phyloP scores from a whole-genome alignment of 2,888 invertebrate genomes.

The Germaria angustata region DNA sequence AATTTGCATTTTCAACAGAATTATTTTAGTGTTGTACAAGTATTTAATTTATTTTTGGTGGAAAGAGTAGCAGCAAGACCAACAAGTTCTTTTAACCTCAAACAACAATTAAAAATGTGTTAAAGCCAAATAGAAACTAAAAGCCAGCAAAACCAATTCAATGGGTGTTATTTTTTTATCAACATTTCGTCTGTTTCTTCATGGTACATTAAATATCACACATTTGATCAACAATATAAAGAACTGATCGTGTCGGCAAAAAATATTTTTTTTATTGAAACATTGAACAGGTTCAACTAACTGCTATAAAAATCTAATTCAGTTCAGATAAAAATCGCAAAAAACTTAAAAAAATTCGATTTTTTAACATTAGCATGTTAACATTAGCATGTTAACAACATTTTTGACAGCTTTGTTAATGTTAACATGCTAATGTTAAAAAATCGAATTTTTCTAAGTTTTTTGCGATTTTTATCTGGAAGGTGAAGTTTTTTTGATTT shows the following conservation, averaged over 20 bases:
- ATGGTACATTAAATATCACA: slow-evolving; percentile 77
- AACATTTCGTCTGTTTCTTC: slow-evolving; percentile 49
- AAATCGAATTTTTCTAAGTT: too few species aligned
- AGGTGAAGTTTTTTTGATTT: too few species aligned
- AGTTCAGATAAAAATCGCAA: too few species aligned
- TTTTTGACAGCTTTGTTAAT: too few species aligned
- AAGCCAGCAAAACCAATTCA: slow-evolving; percentile 65
- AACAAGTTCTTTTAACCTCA: slow-evolving; percentile 50
- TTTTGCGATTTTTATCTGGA: too few species aligned
- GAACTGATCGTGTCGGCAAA: slow-evolving; percentile 44
- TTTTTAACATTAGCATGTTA: too few species aligned
- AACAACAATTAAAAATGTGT: slow-evolving; percentile 36
- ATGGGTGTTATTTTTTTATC: slow-evolving; percentile 70
- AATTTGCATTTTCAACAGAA: slow-evolving; percentile 67
- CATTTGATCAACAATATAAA: slow-evolving; percentile 70
- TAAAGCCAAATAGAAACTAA: slow-evolving; percentile 40
- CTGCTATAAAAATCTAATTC: background rate
- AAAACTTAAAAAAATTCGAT: too few species aligned
- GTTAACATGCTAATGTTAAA: too few species aligned
- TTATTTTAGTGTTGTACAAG: slow-evolving; percentile 16
- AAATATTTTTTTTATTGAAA: background rate
- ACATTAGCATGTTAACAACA: too few species aligned
- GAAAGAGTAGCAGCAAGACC: slow-evolving; percentile 35
- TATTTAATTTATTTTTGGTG: slow-evolving; percentile 58
- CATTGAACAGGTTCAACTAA: background rate